Evolutionary conservation across 2,113 vertebrate species (phyloP).

Genomic region (Pseudorectes ferrugineus): DNA sequence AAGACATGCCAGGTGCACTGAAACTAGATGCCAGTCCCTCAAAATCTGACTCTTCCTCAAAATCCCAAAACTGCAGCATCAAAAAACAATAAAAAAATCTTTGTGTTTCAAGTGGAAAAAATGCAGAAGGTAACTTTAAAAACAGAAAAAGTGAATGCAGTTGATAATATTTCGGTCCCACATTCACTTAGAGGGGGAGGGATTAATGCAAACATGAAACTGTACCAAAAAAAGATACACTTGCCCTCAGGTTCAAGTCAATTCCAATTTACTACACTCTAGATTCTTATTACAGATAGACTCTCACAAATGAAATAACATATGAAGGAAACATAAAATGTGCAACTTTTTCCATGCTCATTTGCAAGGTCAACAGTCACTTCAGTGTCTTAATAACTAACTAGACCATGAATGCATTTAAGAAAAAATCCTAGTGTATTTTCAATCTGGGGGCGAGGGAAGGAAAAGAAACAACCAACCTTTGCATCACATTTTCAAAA

Average conservation of each 20-base stretch:
- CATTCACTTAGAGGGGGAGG: neutral
- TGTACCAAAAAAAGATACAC: neutral
- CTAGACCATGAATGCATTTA: neutral
- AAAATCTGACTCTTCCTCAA: neutral
- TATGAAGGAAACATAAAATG: neutral
- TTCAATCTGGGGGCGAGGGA: accelerated
- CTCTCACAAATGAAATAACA: neutral
- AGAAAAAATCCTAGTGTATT: neutral
- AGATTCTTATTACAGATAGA: neutral
- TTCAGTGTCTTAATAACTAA: neutral
- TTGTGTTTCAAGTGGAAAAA: neutral
- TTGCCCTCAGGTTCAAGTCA: neutral
- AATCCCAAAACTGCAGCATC: neutral
- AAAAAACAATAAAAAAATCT: neutral
- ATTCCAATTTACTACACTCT: neutral
- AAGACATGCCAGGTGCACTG: neutral
- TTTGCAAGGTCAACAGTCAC: neutral
- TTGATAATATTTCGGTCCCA: neutral
- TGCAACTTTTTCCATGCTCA: neutral
- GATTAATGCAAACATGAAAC: neutral
- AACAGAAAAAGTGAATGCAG: neutral
- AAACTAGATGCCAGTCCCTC: neutral
- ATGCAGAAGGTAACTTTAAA: neutral
- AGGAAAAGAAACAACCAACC: neutral
- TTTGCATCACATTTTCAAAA: neutral